Evolutionary conservation across 2,113 vertebrate species (phyloP).

Genomic region (Lamprotornis superbus): DNA sequence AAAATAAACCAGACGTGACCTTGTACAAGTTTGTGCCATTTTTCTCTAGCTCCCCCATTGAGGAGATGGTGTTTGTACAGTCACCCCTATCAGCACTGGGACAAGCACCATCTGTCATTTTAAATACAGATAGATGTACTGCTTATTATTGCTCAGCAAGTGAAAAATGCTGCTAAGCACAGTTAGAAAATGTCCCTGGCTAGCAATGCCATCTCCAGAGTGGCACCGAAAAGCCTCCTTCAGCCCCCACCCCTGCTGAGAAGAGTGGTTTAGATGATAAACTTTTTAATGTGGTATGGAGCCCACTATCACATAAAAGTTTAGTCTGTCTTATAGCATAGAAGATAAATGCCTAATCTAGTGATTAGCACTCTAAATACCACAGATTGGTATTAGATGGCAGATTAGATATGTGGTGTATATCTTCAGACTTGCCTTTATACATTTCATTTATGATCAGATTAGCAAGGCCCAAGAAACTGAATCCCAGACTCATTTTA

Average conservation of each 20-base stretch:
- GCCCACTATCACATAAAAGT: background rate
- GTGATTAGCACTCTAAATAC: background rate
- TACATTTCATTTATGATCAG: background rate
- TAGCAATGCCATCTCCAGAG: background rate
- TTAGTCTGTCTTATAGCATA: background rate
- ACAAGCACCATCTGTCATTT: slow-evolving; percentile 32
- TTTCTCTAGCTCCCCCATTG: background rate
- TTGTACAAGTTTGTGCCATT: background rate
- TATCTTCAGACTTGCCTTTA: background rate
- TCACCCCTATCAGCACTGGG: background rate
- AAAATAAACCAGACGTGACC: background rate
- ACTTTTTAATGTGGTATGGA: background rate
- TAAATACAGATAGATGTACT: background rate
- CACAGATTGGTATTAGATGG: background rate
- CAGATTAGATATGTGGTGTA: background rate
- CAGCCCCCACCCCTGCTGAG: background rate
- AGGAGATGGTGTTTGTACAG: background rate
- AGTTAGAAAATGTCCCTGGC: background rate
- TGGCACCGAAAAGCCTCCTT: background rate
- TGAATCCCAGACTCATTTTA: background rate
- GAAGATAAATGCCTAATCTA: background rate
- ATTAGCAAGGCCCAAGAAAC: background rate
- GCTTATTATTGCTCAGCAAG: background rate
- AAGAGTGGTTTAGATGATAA: background rate
- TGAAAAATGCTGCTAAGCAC: background rate